Conservation (phyloP, 2,888 invertebrate genomes). For the Tupiocoris notatus region DNA sequence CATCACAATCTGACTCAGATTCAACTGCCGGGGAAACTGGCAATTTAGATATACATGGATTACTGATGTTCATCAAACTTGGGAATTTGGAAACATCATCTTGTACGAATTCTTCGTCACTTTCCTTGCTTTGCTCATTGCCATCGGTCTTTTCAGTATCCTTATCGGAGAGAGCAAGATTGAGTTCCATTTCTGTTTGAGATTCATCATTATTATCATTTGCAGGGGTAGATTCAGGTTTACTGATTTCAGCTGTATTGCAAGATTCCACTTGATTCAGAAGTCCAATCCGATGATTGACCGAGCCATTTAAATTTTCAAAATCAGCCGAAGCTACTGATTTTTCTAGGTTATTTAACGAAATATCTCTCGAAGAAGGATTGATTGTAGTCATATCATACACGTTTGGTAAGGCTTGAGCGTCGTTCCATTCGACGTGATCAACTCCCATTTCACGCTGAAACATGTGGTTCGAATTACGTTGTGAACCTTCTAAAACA, state of each 20-base stretch:
- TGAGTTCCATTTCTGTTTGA: not conserved
- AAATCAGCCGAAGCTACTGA: conserved; percentile 26
- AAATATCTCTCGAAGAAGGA: not conserved
- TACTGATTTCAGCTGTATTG: not conserved
- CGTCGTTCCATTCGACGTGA: conserved; percentile 45
- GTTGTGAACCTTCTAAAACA: too few species aligned
- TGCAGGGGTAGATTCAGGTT: not conserved
- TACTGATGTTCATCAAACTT: conserved; percentile 23
- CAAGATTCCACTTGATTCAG: too few species aligned
- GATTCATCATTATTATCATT: not conserved
- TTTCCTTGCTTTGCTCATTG: not conserved
- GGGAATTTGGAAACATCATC: not conserved
- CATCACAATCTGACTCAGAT: not conserved
- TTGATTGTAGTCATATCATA: not conserved
- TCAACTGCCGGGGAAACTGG: not conserved
- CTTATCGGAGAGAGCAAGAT: not conserved
- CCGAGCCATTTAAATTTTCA: not conserved
- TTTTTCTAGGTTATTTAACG: conserved; percentile 15
- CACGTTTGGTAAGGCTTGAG: not conserved
- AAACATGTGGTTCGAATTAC: too few species aligned
- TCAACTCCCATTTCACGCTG: conserved; percentile 50
- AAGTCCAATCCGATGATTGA: conserved; percentile 13
- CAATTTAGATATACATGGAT: conserved; percentile 24
- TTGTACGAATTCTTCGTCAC: not conserved
- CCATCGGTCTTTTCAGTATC: not conserved